phyloP scores from a whole-genome alignment of 2,113 vertebrate species.

The Antigone vipio region DNA sequence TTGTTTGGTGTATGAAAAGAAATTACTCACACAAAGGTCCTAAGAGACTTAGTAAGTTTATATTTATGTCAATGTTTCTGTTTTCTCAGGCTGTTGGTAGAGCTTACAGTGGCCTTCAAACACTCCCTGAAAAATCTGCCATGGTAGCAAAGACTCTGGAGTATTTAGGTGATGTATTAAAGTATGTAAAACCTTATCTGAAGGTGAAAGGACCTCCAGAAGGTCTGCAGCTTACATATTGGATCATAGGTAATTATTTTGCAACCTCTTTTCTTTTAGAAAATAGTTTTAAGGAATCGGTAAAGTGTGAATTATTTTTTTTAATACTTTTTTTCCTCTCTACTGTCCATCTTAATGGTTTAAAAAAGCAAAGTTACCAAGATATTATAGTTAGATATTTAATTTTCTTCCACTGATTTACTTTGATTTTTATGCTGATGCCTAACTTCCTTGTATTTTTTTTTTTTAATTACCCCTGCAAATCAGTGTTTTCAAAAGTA shows the following conservation, averaged over 20 bases:
- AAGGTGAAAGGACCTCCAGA: slow-evolving; percentile 83
- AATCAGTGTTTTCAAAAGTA: slow-evolving; percentile 25
- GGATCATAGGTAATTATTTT: slow-evolving; percentile 82
- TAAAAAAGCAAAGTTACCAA: neutral
- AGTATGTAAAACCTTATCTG: slow-evolving; percentile 91
- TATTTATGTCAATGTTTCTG: neutral
- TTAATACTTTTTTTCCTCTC: neutral
- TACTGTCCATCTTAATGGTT: neutral
- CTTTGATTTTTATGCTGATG: neutral
- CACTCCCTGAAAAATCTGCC: slow-evolving; percentile 85
- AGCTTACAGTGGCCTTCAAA: slow-evolving; percentile 82
- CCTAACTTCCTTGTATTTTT: neutral
- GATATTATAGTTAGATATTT: neutral
- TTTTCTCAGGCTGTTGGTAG: slow-evolving; percentile 84
- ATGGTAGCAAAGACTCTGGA: slow-evolving; percentile 87
- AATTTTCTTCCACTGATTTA: neutral
- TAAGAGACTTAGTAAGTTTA: neutral
- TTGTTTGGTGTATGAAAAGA: neutral
- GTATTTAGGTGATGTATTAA: slow-evolving; percentile 91
- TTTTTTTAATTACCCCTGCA: neutral
- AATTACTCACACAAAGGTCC: neutral
- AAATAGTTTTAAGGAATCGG: neutral
- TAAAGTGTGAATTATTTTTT: neutral
- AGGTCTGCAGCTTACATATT: slow-evolving; percentile 87
- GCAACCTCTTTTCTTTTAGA: neutral